These are phyloP conservation scores for Cryptocephalus primarius DNA, from an alignment of 2,888 invertebrate species.

Conservation along the genomic window DNA sequence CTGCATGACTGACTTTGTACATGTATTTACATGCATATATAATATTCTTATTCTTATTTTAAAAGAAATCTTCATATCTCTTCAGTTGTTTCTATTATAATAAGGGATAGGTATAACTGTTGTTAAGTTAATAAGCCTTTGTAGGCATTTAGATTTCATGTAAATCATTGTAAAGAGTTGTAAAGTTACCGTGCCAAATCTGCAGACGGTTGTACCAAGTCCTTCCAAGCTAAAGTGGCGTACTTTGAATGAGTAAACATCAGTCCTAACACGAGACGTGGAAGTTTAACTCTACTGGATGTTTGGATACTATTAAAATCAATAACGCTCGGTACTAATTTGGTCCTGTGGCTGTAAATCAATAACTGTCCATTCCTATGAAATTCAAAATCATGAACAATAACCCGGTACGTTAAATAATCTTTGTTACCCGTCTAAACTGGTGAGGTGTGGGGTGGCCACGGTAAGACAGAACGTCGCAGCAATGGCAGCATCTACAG, in stretches of 20 bases:
- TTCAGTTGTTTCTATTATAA: too few species aligned
- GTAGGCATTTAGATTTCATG: too few species aligned
- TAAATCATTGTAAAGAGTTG: constrained; percentile 1
- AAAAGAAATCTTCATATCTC: too few species aligned
- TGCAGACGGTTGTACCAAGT: constrained; percentile 48
- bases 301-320: constrained; percentile 39
- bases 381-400: too few species aligned
- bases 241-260: constrained; percentile 44
- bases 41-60: too few species aligned
- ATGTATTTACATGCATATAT: too few species aligned
- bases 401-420: too few species aligned
- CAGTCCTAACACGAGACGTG: constrained; percentile 49
- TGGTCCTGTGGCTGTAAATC: constrained; percentile 57
- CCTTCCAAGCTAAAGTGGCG: constrained; percentile 48
- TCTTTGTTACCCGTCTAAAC: constrained; percentile 72
- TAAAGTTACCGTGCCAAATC: constrained; percentile 40
- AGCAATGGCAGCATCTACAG: constrained; percentile 66
- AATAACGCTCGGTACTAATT: constrained; percentile 42
- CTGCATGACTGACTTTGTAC: too few species aligned
- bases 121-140: too few species aligned
- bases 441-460: constrained; percentile 59
- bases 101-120: too few species aligned
- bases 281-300: constrained; percentile 32
- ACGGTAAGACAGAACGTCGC: constrained; percentile 65
- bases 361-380: constrained; percentile 61